Evolutionary conservation across 2,113 vertebrate species (phyloP), one percentile per base, ranked within the genome.

Genomic region (Plecotus auritus): DNA sequence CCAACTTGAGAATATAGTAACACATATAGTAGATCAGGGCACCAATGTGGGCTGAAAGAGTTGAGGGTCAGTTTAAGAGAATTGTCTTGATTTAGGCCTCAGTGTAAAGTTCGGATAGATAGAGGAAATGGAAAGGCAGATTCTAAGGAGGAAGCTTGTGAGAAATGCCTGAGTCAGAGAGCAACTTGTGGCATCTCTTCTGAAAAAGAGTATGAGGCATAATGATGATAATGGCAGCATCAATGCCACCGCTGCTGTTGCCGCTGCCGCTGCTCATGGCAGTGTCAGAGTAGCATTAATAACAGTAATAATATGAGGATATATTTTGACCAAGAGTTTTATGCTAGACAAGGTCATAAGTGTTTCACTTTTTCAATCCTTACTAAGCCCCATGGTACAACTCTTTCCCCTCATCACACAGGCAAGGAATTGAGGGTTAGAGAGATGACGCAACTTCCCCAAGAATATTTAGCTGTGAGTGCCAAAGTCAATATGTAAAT

Each of bases 281-380:
- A 35, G 35, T 13, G 17, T n/a, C 42, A 85, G 26, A 59, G 47
- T 30, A 20, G 30, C 16, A 28, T 72, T 12, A 37, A 59, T 17
- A 49, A 32, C 13, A 85, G n/a, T 47, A 74, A 47, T 40, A 51
- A 51, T 11, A 54, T 16, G 4, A 84, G 20, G 18, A 37, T 49
- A 2, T 35, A 88, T 92, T 64, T 84, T 84, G 16, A 51, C 37
- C 56, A 26, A n/a, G 40, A 77, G 42, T 84, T 93, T 92, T 90
- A 72, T 81, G 4, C 11, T 42, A 59, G 35, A 12, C 17, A 54
- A 59, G 51, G 32, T 37, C 28, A 5, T 56, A 83, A 77, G 23
- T 82, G 10, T 64, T 86, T 89, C 8, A 56, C 5, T 85, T 84
- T 88, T 91, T 40, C 51, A 40, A 13, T 70, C 20, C 42, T 91